Percentiles rank a stretch among this genome's conserved stretches.
phyloP scores from a whole-genome alignment of 2,113 vertebrate genomes.

The Hemiscyllium ocellatum region DNA sequence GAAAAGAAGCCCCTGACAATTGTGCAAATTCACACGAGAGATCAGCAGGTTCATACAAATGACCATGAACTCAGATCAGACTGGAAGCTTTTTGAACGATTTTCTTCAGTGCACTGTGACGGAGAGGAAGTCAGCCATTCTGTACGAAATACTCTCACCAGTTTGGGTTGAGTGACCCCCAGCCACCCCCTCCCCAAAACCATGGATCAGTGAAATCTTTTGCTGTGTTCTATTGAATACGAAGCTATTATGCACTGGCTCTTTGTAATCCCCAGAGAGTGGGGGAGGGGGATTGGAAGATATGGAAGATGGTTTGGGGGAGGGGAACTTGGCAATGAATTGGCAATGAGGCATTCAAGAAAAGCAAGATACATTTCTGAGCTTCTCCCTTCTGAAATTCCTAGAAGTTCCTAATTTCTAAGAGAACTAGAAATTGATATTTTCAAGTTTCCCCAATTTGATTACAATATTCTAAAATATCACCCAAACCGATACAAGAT shows the following conservation, averaged over 20 bases:
- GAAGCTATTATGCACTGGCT: conserved; percentile 31
- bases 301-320: conserved; percentile 17
- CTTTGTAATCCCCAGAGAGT: conserved; percentile 25
- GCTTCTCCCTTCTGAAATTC: background rate
- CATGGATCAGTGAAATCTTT: conserved; percentile 9
- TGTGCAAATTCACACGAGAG: background rate
- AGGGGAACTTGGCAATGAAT: conserved; percentile 30
- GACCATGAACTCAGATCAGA: background rate
- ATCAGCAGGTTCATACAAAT: conserved; percentile 22
- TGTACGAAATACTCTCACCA: background rate
- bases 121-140: background rate
- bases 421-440: background rate
- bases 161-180: too few species aligned
- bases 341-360: conserved; percentile 11
- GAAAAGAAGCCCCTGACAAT: background rate
- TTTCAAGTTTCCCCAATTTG: background rate
- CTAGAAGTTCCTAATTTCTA: background rate
- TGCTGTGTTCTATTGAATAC: conserved; percentile 25
- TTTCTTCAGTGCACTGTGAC: background rate
- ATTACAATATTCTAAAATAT: background rate
- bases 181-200: background rate
- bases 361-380: background rate
- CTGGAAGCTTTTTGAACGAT: background rate
- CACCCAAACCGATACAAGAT: background rate
- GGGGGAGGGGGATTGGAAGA: conserved; percentile 25